These are phyloP conservation scores for Drosophila elegans DNA, from an alignment of 1,140 invertebrate species.

Conservation along the genomic window DNA sequence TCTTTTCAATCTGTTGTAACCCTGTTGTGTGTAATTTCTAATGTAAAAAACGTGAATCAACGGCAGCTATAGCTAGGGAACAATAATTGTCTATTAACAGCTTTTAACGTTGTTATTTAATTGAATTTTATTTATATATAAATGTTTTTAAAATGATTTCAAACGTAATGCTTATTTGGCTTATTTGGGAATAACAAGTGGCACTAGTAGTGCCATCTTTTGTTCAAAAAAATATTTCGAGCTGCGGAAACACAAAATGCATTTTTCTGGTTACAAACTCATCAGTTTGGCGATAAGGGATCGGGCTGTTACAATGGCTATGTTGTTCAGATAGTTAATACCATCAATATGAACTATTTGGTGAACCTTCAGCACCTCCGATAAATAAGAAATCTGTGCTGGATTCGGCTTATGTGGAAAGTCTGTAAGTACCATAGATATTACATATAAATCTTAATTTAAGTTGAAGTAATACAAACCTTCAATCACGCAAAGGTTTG, in stretches of 20 bases:
- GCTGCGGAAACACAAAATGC: background rate
- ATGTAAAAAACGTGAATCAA: conserved; percentile 27
- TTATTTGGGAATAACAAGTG: background rate
- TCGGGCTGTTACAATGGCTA: conserved; percentile 40
- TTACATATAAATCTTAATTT: background rate
- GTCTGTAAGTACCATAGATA: conserved; percentile 13
- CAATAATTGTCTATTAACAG: conserved; percentile 56
- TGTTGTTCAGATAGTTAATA: conserved; percentile 40
- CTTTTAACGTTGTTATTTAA: conserved; percentile 73
- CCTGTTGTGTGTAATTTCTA: conserved; percentile 59
- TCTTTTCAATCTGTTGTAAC: conserved; percentile 29
- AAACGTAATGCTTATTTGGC: conserved; percentile 10
- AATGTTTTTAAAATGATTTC: conserved; percentile 59
- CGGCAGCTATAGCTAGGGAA: conserved; percentile 45
- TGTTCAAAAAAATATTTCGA: background rate
- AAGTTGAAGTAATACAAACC: conserved; percentile 25
- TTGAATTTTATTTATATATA: conserved; percentile 74
- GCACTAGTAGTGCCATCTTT: background rate
- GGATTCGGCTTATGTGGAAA: conserved; percentile 45
- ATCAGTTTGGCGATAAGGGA: conserved; percentile 23
- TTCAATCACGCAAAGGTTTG: conserved; percentile 66
- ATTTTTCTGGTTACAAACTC: conserved; percentile 2
- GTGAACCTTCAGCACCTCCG: conserved; percentile 28
- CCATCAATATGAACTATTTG: conserved; percentile 44
- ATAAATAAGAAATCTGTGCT: conserved; percentile 42